Percentiles rank a stretch among this genome's conserved stretches.
phyloP scores from a whole-genome alignment of 2,113 vertebrate species.

The Phrynosoma blainvillii region DNA sequence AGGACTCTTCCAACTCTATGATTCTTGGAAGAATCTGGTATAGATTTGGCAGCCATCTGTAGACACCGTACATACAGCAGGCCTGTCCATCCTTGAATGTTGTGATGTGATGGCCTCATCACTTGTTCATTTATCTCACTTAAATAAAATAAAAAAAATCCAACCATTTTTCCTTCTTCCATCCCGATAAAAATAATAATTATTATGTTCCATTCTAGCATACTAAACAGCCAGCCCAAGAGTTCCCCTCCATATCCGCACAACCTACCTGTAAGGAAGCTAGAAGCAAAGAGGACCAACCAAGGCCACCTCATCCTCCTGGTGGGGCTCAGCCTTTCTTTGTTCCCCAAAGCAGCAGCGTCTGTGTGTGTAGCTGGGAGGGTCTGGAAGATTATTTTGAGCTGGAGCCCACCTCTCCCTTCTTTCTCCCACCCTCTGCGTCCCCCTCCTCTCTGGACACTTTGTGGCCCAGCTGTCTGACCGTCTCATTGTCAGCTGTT shows the following conservation, averaged over 20 bases:
- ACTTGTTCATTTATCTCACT: neutral
- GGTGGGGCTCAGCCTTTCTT: neutral
- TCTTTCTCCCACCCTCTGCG: neutral
- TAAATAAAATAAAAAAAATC: neutral
- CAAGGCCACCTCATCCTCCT: slow-evolving; percentile 32
- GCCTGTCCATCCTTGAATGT: neutral
- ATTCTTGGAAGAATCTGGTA: too few relatives aligned
- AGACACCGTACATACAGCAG: neutral
- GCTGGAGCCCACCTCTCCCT: neutral
- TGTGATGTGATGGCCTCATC: neutral
- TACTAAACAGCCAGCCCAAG: too few relatives aligned
- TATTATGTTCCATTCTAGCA: neutral
- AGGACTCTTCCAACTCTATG: too few relatives aligned
- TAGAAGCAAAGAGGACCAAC: slow-evolving; percentile 34
- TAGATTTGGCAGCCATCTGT: too few relatives aligned
- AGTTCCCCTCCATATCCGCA: neutral
- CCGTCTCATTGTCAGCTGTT: slow-evolving; percentile 72
- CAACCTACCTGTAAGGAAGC: slow-evolving; percentile 62
- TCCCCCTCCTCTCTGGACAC: neutral
- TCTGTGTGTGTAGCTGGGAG: neutral
- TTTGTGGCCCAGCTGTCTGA: slow-evolving; percentile 66
- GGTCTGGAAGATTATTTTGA: neutral
- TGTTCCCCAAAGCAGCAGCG: neutral
- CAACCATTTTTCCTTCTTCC: neutral
- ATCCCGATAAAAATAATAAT: neutral